These are phyloP conservation scores for Amphiura filiformis DNA, from an alignment of 35 echinoderm and acorn worm genomes.

Conservation along the genomic window DNA sequence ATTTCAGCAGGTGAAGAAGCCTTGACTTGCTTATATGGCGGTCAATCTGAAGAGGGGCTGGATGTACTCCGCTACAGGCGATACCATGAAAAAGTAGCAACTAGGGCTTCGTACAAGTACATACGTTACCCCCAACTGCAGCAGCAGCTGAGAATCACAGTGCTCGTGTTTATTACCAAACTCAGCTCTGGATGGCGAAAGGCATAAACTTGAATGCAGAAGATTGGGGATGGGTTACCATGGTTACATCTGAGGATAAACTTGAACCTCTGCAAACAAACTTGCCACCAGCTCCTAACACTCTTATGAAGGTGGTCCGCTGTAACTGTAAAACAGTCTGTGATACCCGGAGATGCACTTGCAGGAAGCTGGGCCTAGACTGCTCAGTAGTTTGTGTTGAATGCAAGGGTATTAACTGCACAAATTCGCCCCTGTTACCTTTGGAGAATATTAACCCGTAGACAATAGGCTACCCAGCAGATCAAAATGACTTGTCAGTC, in stretches of 20 bases:
- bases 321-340: slow-evolving; percentile 58
- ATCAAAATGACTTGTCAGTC: no score
- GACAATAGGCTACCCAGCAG: no score
- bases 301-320: neutral
- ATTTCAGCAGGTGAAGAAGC: neutral
- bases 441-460: neutral
- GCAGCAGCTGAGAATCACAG: slow-evolving; percentile 52
- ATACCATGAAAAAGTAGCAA: slow-evolving; percentile 20
- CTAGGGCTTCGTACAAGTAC: slow-evolving; percentile 9
- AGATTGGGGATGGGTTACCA: slow-evolving; percentile 37
- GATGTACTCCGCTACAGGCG: neutral
- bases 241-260: neutral
- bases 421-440: slow-evolving; percentile 15
- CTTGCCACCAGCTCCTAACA: slow-evolving; percentile 27
- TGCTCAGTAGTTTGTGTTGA: slow-evolving; percentile 23
- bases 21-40: neutral
- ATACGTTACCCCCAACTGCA: slow-evolving; percentile 49
- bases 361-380: slow-evolving; percentile 45
- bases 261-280: slow-evolving; percentile 15
- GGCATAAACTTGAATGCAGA: slow-evolving; percentile 20
- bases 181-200: slow-evolving; percentile 6
- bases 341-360: slow-evolving; percentile 40
- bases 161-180: slow-evolving; percentile 26
- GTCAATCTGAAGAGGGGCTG: neutral
- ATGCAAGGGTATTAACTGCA: slow-evolving; percentile 12